Evolutionary conservation across 2,113 vertebrate species (phyloP).

Genomic region (Potamarius usumacintae): DNA sequence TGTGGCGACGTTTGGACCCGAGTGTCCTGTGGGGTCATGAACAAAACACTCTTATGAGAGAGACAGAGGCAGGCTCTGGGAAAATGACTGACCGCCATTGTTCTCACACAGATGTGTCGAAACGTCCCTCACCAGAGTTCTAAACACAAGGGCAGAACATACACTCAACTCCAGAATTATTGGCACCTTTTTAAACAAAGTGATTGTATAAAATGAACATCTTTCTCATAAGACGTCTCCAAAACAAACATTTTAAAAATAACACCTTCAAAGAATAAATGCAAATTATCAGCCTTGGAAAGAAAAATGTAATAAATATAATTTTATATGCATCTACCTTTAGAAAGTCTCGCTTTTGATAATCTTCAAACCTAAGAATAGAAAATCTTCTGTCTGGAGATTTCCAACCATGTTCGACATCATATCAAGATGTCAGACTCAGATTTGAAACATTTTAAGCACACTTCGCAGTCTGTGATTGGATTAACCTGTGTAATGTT

Average conservation of each 20-base stretch:
- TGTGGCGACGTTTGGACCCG: not conserved
- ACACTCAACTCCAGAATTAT: not conserved
- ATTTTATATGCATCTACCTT: not conserved
- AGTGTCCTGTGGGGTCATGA: constrained; percentile 20
- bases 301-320: not conserved
- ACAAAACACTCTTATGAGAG: constrained; percentile 45
- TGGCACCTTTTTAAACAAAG: not conserved
- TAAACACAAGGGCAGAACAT: constrained; percentile 22
- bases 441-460: not conserved
- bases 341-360: not conserved
- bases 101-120: constrained; percentile 47
- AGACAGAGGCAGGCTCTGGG: constrained; percentile 24
- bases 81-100: constrained; percentile 45
- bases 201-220: not conserved
- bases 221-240: not conserved
- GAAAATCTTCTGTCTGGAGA: not conserved
- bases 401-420: not conserved
- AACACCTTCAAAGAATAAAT: too few relatives aligned
- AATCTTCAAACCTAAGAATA: not conserved
- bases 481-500: not conserved
- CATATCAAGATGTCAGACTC: not conserved
- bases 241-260: too few relatives aligned
- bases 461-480: not conserved
- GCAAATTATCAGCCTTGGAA: too few relatives aligned
- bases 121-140: not conserved